These are phyloP conservation scores for chimpanzee (Pan troglodytes) DNA, from an alignment of 2,113 vertebrate species.

Conservation along the genomic window NHGRI_mPanTro3-v2.1_pri NC_072401.2:175810501-175811000, in stretches of 20 bases:
- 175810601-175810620: background rate
- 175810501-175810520: background rate
- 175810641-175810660: background rate
- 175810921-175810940: background rate
- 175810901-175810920: background rate
- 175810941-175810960: background rate
- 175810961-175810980: background rate
- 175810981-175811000: background rate
- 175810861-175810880: background rate
- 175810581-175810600: background rate
- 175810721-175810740: background rate
- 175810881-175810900: background rate
- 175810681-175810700: conserved; percentile 13
- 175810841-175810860: background rate
- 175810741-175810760: background rate
- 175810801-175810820: background rate
- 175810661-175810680: background rate
- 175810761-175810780: background rate
- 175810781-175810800: background rate
- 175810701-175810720: background rate
- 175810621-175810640: background rate
- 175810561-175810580: background rate
- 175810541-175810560: background rate
- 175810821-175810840: background rate
- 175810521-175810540: background rate